Evolutionary conservation across 2,113 vertebrate species (phyloP).

Genomic region (Gopherus flavomarginatus): DNA sequence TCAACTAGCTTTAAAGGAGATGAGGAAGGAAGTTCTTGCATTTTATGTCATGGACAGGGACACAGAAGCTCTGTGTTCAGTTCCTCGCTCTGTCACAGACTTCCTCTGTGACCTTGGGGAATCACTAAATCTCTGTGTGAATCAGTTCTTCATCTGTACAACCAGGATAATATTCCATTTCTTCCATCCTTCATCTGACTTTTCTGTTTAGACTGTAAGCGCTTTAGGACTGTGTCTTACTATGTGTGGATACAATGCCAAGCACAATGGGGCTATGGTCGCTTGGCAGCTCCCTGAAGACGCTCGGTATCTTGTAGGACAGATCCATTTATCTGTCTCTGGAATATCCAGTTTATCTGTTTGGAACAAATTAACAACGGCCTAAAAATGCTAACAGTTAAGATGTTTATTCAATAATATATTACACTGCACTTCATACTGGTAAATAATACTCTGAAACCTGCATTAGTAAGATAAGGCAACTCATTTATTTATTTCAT

Average conservation of each 20-base stretch:
- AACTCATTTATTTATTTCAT: not conserved
- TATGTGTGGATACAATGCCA: not conserved
- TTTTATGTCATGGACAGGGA: not conserved
- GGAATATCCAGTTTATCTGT: not conserved
- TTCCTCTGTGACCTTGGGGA: not conserved
- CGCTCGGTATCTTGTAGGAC: not conserved
- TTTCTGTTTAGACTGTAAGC: not conserved
- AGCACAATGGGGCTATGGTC: not conserved
- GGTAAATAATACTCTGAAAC: not conserved
- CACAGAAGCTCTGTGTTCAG: slow-evolving; percentile 15
- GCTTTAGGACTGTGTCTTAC: not conserved
- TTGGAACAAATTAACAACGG: not conserved
- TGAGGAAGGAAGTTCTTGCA: not conserved
- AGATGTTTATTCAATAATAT: not conserved
- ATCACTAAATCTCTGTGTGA: not conserved
- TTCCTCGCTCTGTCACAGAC: not conserved
- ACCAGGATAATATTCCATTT: not conserved
- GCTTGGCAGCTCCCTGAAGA: not conserved
- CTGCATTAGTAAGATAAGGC: not conserved
- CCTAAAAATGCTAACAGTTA: not conserved
- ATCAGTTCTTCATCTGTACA: not conserved
- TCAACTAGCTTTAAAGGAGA: not conserved
- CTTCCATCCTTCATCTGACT: not conserved
- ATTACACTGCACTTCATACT: not conserved
- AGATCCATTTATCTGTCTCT: not conserved